Base-by-base conservation (phyloP, 2,797 vertebrate species). In the Falco cherrug region DNA sequence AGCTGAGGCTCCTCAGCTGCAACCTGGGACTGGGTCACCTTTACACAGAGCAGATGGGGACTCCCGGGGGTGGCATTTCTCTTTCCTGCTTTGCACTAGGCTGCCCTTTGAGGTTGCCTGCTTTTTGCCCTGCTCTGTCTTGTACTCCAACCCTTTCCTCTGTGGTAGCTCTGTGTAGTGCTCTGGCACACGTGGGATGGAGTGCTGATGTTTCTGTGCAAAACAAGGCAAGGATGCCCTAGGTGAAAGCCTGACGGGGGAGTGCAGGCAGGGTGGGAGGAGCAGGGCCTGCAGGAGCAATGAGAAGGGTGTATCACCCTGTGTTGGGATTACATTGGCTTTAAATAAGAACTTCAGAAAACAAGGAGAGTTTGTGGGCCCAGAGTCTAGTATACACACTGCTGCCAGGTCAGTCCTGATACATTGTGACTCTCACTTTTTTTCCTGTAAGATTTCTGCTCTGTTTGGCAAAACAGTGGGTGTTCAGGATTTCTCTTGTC, bases 81-180 rank as follows among this genome's bases (percentile, higher is more conserved):
- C 64, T 57, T 74, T 45, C 21, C 57, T 77, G 63, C 86, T 39
- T 21, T 53, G 29, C 0, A 11, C 24, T 50, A 29, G 4, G 41
- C 43, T 79, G 41, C 53, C 18, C 51, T 94, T 21, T 26, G 60
- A 74, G 65, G 57, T 37, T 89, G 79, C 31, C 8, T 47, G 33
- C 56, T 88, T 26, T 51, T 26, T 84, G 45, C 50, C 47, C 37
- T 48, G 39, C 28, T 77, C 33, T 39, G 77, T n/a, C 19, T 35
- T 29, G 11, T 29, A 28, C 50, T 61, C 39, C 75, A 59, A 0
- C 21, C 31, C 16, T 25, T 33, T 43, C 31, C 16, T 29, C 16
- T 13, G 56, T 0, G 0, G 39, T 48, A 54, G 33, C 47, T 0
- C 2, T 17, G 37, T 3, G 4, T 37, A 21, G 54, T 2, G 1